These are phyloP conservation scores for Mellilla xanthometata DNA, from an alignment of 2,888 invertebrate genomes.

Conservation along the genomic window DNA sequence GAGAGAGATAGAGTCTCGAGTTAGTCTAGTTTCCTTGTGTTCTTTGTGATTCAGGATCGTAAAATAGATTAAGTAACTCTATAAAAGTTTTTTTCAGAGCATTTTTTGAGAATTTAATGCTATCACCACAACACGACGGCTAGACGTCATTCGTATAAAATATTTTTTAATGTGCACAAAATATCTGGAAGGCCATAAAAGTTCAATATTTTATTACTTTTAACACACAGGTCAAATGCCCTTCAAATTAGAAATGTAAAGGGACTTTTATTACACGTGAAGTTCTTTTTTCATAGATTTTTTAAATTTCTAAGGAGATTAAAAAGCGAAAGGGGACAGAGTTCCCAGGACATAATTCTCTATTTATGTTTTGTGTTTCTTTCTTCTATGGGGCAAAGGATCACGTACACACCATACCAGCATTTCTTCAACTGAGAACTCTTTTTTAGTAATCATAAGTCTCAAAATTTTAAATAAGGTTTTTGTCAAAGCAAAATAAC, in stretches of 20 bases:
- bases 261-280: conserved; percentile 46
- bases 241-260: background rate
- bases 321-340: conserved; percentile 44
- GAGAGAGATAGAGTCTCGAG: too few relatives aligned
- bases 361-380: conserved; percentile 48
- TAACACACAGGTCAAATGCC: conserved; percentile 25
- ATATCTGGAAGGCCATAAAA: conserved; percentile 2
- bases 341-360: conserved; percentile 71
- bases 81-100: too few relatives aligned
- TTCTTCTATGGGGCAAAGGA: conserved; percentile 43
- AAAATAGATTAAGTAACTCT: too few relatives aligned
- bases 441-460: conserved; percentile 15
- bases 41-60: too few relatives aligned
- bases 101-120: too few relatives aligned
- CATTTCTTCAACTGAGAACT: conserved; percentile 22
- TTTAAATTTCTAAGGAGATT: conserved; percentile 11
- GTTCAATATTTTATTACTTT: conserved; percentile 20
- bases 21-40: too few relatives aligned
- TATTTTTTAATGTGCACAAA: too few relatives aligned
- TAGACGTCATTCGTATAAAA: too few relatives aligned
- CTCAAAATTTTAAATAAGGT: background rate
- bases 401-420: conserved; percentile 46
- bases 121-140: too few relatives aligned
- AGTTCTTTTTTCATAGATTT: conserved; percentile 51
- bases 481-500: conserved; percentile 20